Percentiles rank a stretch among this genome's conserved stretches.
Conservation (phyloP, 2,113 vertebrate species). For the Formicarius rufipectus region DNA sequence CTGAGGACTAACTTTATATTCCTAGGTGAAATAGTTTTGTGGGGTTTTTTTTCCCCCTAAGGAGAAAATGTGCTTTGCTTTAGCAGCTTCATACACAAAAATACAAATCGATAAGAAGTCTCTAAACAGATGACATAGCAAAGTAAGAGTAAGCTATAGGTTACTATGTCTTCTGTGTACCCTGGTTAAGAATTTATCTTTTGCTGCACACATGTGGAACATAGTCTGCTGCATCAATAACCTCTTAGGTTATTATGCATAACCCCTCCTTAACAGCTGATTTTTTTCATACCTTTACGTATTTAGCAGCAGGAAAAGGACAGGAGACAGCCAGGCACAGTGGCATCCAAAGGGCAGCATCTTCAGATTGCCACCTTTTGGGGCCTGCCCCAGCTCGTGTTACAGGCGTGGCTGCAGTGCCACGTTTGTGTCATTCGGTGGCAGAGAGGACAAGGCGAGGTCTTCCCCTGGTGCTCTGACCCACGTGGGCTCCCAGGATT, state of each 20-base stretch:
- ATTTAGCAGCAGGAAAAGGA: neutral
- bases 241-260: neutral
- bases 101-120: neutral
- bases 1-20: neutral
- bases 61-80: neutral
- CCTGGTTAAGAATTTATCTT: neutral
- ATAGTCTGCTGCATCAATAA: neutral
- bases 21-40: neutral
- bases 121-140: neutral
- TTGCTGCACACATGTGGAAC: neutral
- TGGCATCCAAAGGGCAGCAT: neutral
- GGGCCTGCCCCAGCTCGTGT: no score
- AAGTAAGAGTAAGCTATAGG: neutral
- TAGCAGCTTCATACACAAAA: neutral
- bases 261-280: neutral
- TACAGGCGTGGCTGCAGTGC: no score
- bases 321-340: neutral
- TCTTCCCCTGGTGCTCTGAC: no score
- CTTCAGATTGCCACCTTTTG: no score
- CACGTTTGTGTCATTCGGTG: no score
- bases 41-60: neutral
- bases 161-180: neutral
- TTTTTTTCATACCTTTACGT: neutral
- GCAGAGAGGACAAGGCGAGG: no score
- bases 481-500: no score